Base-by-base conservation (phyloP, 23 tunicate genomes). In the Halocynthia roretzi region DNA sequence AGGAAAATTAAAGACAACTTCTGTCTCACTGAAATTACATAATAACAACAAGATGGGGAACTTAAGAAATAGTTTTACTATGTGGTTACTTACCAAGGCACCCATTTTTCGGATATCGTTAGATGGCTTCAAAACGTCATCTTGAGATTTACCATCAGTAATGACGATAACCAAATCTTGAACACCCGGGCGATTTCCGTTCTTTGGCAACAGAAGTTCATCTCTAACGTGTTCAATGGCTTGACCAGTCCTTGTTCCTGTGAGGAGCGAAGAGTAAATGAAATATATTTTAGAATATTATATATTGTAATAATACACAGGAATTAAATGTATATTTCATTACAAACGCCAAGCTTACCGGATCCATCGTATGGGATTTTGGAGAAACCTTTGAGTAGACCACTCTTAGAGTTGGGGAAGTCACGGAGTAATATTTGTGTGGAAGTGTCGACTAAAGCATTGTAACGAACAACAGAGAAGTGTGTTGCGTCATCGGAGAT, bases 71-170 rank as follows among this genome's bases (percentile, higher is more conserved):
- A 31, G 44, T 31, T 31, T 31, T 31, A 31, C 44, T 31, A 31
- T 31, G 44, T 31, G 44, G 17, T 2, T 11, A 50, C 78, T 74
- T 54, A 74, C 78, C 8, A 74, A 14, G 56, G 56, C 78, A 54
- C 78, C 78, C 56, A 22, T 74, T 54, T 22, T 14, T 5, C 78
- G 19, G 19, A 74, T 19, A 2, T 53, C 63, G 10, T 74, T 10
- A 21, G 78, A 74, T 21, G 62, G 62, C 22, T 23, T 10, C 10
- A 14, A 14, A 9, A 74, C 78, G 55, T 53, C 78, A 74, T 74
- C 78, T 48, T 74, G 67, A 53, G 78, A 53, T 18, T 54, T 74
- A 54, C 78, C 78, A 64, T 74, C 78, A 15, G 78, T 74, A 18
- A 74, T 48, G 19, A 74, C 78, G 22, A 74, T 74, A 10, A 74